Evolutionary conservation across 2,888 invertebrate genomes (phyloP), one percentile per base, ranked within the genome.

Genomic region (Leptopilina drosophilae): DNA sequence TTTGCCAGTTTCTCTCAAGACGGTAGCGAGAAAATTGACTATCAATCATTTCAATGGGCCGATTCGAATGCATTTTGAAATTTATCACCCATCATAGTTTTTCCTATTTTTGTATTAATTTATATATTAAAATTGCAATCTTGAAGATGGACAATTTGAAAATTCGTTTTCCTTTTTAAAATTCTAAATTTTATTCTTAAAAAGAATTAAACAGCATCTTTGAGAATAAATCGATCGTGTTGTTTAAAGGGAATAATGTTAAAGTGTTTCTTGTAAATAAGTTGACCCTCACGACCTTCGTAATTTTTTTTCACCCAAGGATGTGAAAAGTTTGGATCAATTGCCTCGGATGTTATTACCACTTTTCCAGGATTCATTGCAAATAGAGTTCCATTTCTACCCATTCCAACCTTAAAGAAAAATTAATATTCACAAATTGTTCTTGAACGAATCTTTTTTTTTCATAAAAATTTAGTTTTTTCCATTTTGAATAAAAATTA

Each of bases 341-440:
- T 93, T 87, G 95, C 94, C 89, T 98, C 98, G 92, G 96, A 96
- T 0, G 97, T 96, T 0, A 98, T 93, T 15, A 95, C 91, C 0
- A 98, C 97, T 88, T 92, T 94, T 0, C 98, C 98, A 62, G 95
- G 93, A 87, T 95, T 95, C 89, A 97, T 93, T 0, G 98, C 97
- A 92, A 94, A 96, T 2, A 98, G 91, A 0, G 96, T 96, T 0
- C 96, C 96, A 89, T 97, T 95, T 77, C 93, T 93, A 4, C 96
- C 96, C 85, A 97, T 94, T 0, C 97, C 97, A 86, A 97, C 98
- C 98, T 33, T 98, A 90, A 62, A 83, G 77, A 67, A 42, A 11
- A 77, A 77, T 73, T 77, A n/a, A n/a, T n/a, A n/a, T 64, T 0
- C 69, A 81, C 77, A n/a, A n/a, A n/a, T n/a, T n/a, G n/a, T n/a